These are phyloP conservation scores for Drosophila infuscata DNA, from an alignment of 2,888 invertebrate genomes.

Conservation along the genomic window DNA sequence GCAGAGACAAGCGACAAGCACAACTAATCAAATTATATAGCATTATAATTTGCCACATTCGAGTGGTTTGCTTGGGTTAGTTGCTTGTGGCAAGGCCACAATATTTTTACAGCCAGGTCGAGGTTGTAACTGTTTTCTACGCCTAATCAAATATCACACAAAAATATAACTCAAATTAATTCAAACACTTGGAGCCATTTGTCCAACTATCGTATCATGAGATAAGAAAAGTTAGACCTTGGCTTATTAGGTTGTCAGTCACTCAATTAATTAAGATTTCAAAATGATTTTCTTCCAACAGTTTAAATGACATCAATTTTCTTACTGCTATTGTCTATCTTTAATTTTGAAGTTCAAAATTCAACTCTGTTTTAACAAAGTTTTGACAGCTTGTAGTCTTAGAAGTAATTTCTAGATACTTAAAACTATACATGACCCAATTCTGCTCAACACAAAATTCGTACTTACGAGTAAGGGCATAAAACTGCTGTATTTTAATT, in stretches of 20 bases:
- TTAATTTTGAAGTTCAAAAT: not conserved
- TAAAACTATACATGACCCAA: too few relatives aligned
- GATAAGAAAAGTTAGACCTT: not conserved
- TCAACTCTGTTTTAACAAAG: not conserved
- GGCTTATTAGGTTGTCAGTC: not conserved
- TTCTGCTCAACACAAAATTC: too few relatives aligned
- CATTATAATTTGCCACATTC: constrained; percentile 53
- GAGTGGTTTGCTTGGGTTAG: constrained; percentile 38
- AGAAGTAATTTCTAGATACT: not conserved
- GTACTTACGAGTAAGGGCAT: too few relatives aligned
- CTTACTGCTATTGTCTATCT: too few relatives aligned
- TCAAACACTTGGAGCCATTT: not conserved
- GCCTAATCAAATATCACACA: not conserved
- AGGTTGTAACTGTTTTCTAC: constrained; percentile 20
- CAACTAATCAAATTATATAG: constrained; percentile 67
- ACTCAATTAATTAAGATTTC: not conserved
- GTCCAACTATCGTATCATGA: not conserved
- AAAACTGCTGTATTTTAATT: too few relatives aligned
- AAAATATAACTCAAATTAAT: not conserved
- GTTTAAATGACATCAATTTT: too few relatives aligned
- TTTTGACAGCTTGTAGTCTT: not conserved
- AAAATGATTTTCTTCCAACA: not conserved
- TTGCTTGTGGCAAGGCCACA: constrained; percentile 40
- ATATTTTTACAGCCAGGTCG: constrained; percentile 2
- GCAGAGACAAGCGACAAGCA: constrained; percentile 32